Evolutionary conservation across 2,113 vertebrate species (phyloP), one percentile per base, ranked within the genome.

Genomic region (Callipepla californica): DNA sequence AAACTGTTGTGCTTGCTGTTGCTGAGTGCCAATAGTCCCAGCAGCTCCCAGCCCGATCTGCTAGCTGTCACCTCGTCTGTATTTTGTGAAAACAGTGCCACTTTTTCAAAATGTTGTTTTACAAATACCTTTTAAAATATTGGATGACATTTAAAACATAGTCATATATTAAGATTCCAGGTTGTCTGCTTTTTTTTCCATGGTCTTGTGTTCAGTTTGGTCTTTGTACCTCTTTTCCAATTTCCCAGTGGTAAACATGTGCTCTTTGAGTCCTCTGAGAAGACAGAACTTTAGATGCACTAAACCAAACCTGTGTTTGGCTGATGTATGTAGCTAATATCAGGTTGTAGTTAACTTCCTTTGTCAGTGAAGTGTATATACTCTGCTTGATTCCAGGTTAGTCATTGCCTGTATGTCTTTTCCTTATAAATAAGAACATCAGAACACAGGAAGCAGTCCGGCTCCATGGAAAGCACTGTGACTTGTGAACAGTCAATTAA

Each of bases 241-340:
- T 83, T 92, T 84, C 89, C 55, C 68, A 53, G 65, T 90, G 67
- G 63, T 73, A 94, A 87, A 76, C 32, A 7, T 20, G 4, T 50
- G 34, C 42, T 68, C 66, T 91, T 93, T 80, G 75, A 85, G 69
- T 7, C 51, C 36, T 85, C 47, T 91, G 72, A 79, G 69, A 92
- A 94, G 87, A 30, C 47, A 91, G 75, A 77, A 66, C 72, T 94
- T 90, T 58, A 85, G 59, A 50, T 93, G 42, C 34, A 18, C 34
- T 77, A 58, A 88, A 68, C 82, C 66, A 90, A 81, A 85, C 47
- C 48, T 4, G 1, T 22, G 42, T 81, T 47, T 79, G 57, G 81
- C 85, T 38, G 84, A 4, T 13, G 20, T 44, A 22, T 12, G 61
- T 78, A 58, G 92, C 73, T 62, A 77, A 38, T 55, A 50, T 6